Conservation (phyloP, 2,113 vertebrate species). For the Capricornis sumatraensis region DNA sequence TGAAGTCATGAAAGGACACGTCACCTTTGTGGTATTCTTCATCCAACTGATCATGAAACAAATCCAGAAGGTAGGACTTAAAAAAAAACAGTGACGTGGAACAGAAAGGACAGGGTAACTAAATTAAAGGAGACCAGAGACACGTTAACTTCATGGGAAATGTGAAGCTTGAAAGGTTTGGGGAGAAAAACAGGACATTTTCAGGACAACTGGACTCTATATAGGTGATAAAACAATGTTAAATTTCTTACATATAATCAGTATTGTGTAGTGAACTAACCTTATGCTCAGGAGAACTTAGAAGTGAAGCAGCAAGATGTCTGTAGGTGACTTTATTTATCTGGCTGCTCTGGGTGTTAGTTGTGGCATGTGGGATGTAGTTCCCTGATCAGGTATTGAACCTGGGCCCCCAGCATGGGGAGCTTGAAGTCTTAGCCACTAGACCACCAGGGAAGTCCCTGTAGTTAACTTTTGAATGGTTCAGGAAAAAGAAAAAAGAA, state of each 20-base stretch:
- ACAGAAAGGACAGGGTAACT: background rate
- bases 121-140: background rate
- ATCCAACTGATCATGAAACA: background rate
- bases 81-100: background rate
- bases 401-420: background rate
- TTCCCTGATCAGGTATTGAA: background rate
- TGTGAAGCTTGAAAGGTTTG: background rate
- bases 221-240: background rate
- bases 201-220: background rate
- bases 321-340: background rate
- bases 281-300: background rate
- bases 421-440: background rate
- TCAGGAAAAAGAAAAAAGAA: background rate
- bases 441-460: background rate
- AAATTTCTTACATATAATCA: background rate
- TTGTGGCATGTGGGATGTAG: background rate
- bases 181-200: background rate
- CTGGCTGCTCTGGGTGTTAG: background rate
- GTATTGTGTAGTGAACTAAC: background rate
- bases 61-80: background rate
- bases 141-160: background rate
- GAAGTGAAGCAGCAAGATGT: background rate
- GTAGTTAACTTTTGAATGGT: background rate
- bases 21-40: background rate
- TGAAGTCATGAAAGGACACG: background rate